Evolutionary conservation across 1,140 invertebrate genomes (phyloP), one percentile per base, ranked within the genome.

Genomic region (Delia radicum): DNA sequence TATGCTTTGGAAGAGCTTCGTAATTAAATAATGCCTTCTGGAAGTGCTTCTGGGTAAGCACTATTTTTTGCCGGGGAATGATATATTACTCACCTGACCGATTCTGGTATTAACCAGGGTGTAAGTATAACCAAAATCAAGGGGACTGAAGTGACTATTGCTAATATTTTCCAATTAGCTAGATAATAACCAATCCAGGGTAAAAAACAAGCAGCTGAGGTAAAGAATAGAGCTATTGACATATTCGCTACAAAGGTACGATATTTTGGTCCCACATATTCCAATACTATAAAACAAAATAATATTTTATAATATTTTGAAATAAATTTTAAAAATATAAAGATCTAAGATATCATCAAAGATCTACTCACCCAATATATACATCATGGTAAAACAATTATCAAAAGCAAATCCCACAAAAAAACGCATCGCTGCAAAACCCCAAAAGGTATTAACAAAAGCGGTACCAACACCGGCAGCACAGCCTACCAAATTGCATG

Each of bases 301-400:
- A n/a, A n/a, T n/a, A n/a, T n/a, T n/a, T n/a, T n/a, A n/a, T n/a
- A n/a, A n/a, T n/a, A n/a, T 15, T 37, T 21, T n/a, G 48, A 55
- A 21, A 55, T 21, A 55, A 55, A 21, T 6, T 7, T 37, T 37
- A 37, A 37, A 37, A 37, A 37, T 37, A 13, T 37, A 13, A 37
- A 37, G 6, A 37, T 7, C 33, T 7, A 37, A 37, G 13, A 37
- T 37, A 37, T 37, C 13, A 18, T 62, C 7, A 24, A 62, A 18
- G 15, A 33, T 24, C 21, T 75, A 87, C 89, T 90, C 87, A 95
- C 94, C 94, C 77, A 96, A 87, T 83, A 96, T 96, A 78, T 96
- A 96, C 93, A 96, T 96, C 94, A 96, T 95, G 21, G 94, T 95
- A 84, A 96, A 96, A 81, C 94, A 95, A 83, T 95, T 96, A 85